Evolutionary conservation across 2,888 invertebrate species (phyloP), one percentile per base, ranked within the genome.

Genomic region (Mesoligia furuncula): DNA sequence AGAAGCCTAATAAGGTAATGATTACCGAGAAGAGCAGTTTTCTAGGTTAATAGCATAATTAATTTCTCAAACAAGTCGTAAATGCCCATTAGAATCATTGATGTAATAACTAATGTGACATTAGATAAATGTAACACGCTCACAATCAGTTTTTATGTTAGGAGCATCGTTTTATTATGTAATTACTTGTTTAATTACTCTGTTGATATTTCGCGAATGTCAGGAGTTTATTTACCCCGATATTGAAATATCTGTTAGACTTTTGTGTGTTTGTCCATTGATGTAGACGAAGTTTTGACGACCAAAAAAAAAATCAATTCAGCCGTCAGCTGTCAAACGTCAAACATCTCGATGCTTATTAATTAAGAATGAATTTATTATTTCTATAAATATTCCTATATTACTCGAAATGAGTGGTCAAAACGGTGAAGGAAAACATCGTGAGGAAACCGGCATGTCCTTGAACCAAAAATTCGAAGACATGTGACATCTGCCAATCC

Each of bases 1-100:
- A 27, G 24, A 68, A 65, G 13, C n/a, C 51, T 59, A 51, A 82
- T 48, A 68, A 66, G 13, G 13, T 54, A 68, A 48, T 45, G n/a
- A 78, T 69, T 72, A 65, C 73, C 13, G 15, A 68, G 80, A 84
- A 74, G 7, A 45, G 8, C 59, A 51, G 1, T 51, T 71, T 81
- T 72, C 81, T 85, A 81, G 81, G 81, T 85, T 83, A 73, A 83
- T 72, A 51, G 67, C 76, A 51, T 81, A 74, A 68, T 83, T 74
- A 57, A 74, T 71, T 68, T 45, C 2, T 62, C 59, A 61, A 77
- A 70, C 82, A 66, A 73, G 57, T 68, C 73, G 68, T 87, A 57
- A 85, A 79, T n/a, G 79, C 79, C 86, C 79, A 83, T 83, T 79
- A 73, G 24, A 74, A 31, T 74, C 75, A 73, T 68, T 80, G 64